Evolutionary conservation across 2,888 invertebrate species (phyloP), one percentile per base, ranked within the genome.

Genomic region (Amaurobius ferox): DNA sequence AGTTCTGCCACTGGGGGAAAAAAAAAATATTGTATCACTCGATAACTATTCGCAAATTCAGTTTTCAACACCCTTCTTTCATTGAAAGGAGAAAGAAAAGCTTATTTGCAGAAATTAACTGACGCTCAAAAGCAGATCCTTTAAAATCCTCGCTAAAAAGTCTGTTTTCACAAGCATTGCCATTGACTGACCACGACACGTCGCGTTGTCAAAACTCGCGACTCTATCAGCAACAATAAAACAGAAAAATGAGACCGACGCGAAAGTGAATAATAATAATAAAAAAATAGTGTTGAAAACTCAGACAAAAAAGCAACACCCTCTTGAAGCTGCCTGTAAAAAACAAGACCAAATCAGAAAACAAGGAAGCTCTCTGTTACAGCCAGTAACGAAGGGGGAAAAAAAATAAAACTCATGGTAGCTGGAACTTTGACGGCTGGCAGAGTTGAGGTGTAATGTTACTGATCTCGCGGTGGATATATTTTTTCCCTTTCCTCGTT

Each of bases 341-440:
- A 55, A 55, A 55, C 23, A 55, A 55, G 55, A 3, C 55, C 19
- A 55, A 55, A 55, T 23, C 55, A 23, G 19, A 44, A n/a, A 71
- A 71, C 71, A 71, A 71, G 71, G 71, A 71, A 28, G 26, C 29
- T 71, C 29, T 44, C 40, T 26, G 40, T 39, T 71, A 26, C 55
- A 55, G 23, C 19, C 16, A 7, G 44, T 71, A 28, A 40, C 9
- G 19, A 30, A 48, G 30, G 28, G 19, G n/a, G 32, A 71, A 40
- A 28, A 70, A 70, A 44, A 71, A 29, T n/a, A 40, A 70, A 71
- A 71, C 29, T 71, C 71, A 48, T 71, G 48, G 71, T 71, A 71
- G 71, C 71, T 48, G 29, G 71, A 48, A 71, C 19, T 44, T 48
- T 71, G 71, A 71, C 71, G 71, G 71, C 71, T 71, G 28, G 19